Evolutionary conservation across 2,113 vertebrate genomes (phyloP).

Genomic region (Leucoraja erinaceus): DNA sequence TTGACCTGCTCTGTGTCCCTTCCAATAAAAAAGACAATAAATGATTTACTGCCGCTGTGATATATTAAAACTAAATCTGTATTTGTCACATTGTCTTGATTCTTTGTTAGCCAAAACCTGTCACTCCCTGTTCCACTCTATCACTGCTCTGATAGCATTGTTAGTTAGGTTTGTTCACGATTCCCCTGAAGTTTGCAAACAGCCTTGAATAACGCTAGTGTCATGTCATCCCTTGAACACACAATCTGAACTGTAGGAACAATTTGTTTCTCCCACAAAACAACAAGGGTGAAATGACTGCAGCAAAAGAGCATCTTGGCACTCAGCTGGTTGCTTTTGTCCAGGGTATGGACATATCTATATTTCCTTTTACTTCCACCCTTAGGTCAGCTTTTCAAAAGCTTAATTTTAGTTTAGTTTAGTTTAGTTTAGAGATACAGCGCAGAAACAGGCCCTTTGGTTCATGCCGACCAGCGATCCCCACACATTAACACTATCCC

Average conservation of each 20-base stretch:
- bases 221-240: slow-evolving; percentile 61
- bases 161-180: slow-evolving; percentile 40
- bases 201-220: slow-evolving; percentile 68
- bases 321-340: slow-evolving; percentile 19
- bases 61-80: slow-evolving; percentile 37
- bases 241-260: slow-evolving; percentile 72
- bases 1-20: slow-evolving; percentile 17
- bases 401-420: too few species aligned
- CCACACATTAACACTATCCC: too few species aligned
- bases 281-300: slow-evolving; percentile 57
- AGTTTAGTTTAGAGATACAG: too few species aligned
- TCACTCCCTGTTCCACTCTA: slow-evolving; percentile 47
- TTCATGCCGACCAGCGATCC: too few species aligned
- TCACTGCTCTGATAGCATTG: slow-evolving; percentile 41
- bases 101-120: slow-evolving; percentile 47
- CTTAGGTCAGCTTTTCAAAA: neutral
- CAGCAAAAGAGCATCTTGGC: slow-evolving; percentile 46
- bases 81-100: slow-evolving; percentile 37
- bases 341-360: neutral
- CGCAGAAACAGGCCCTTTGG: too few species aligned
- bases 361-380: neutral
- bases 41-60: neutral
- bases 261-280: slow-evolving; percentile 68
- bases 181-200: slow-evolving; percentile 50
- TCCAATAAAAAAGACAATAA: slow-evolving; percentile 33